Base-by-base conservation (phyloP, 2,888 invertebrate species). In the Caenorhabditis sp. region DNA sequence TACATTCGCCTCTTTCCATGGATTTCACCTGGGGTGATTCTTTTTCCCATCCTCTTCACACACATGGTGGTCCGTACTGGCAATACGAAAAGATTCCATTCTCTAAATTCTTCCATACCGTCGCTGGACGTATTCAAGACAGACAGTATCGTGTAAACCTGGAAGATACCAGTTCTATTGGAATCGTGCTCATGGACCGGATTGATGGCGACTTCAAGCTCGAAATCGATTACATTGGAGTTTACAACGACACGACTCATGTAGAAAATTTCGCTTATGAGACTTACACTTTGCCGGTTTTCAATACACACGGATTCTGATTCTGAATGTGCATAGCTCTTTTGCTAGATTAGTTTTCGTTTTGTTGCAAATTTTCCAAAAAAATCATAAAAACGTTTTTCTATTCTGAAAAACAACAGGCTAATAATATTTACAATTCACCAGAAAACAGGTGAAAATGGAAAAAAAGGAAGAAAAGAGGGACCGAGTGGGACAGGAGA, bases 21-120 rank as follows among this genome's bases (percentile, higher is more conserved):
- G 98, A 98, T 93, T 93, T 97, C 35, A 94, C 94, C n/a, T 97
- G 96, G 96, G 95, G 96, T 92, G 96, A 97, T 93, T 94, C 95
- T 19, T 96, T 95, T 92, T 95, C 95, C 90, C 98, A 95, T 93
- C 95, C 95, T 0, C 93, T 99, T 5, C 96, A 95, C 92, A 99
- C 99, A 0, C 95, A 97, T 93, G 99, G 99, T 49, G 91, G 86
- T 0, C 99, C 99, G 0, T 98, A 99, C 92, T 99, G 99, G 99
- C 98, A 99, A 94, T 93, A 95, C 84, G 95, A 95, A 31, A 96
- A 86, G 80, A 91, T 92, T 38, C 92, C 92, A 19, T 89, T 89
- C 64, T 88, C 87, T 12, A 87, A 86, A 72, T 92, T 92, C 80
- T 88, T 90, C 80, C 87, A 88, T 79, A 91, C 90, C 0, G 88